Conservation (phyloP, 2,797 vertebrate species). For the Streptopelia turtur region DNA sequence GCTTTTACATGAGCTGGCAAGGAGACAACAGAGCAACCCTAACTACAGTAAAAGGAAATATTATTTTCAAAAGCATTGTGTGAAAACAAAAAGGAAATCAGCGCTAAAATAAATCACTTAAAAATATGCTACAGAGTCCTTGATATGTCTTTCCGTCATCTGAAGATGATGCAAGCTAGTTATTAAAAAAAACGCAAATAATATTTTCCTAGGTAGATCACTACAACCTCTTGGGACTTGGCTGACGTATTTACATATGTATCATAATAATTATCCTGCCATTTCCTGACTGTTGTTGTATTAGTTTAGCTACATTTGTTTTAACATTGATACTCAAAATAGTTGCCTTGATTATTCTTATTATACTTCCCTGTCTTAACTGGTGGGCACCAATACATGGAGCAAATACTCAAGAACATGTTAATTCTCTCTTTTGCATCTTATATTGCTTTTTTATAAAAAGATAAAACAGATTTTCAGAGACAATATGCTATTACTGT, state of each 20-base stretch:
- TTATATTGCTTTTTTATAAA: not conserved
- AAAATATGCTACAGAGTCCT: not conserved
- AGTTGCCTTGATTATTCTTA: not conserved
- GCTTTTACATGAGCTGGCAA: constrained; percentile 39
- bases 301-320: not conserved
- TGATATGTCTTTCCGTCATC: not conserved
- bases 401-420: not conserved
- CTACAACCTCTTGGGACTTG: not conserved
- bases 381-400: not conserved
- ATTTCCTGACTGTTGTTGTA: not conserved
- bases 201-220: not conserved
- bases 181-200: not conserved
- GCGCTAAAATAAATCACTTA: constrained; percentile 23
- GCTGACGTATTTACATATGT: not conserved
- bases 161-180: not conserved
- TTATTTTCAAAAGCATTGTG: constrained; percentile 42
- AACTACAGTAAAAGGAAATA: not conserved
- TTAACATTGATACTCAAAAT: constrained; percentile 17
- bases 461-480: not conserved
- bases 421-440: not conserved
- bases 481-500: not conserved
- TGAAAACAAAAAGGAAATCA: constrained; percentile 1
- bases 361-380: not conserved
- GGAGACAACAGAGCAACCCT: constrained; percentile 26
- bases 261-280: not conserved